These are phyloP conservation scores for Sycophila texana DNA, from an alignment of 2,888 invertebrate species.

Conservation along the genomic window DNA sequence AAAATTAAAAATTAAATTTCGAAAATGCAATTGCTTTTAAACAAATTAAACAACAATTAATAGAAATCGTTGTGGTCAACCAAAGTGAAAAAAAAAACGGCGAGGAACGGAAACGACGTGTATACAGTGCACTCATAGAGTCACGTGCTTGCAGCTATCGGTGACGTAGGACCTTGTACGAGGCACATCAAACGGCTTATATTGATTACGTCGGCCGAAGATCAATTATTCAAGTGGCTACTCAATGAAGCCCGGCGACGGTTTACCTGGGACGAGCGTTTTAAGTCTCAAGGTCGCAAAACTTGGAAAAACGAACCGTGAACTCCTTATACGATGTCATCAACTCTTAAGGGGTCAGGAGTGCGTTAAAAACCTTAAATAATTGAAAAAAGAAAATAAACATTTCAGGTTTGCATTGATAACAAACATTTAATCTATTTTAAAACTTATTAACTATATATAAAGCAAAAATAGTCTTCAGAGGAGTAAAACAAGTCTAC, in stretches of 20 bases:
- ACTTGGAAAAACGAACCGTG: conserved; percentile 27
- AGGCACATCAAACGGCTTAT: conserved; percentile 56
- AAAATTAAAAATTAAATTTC: too few species aligned
- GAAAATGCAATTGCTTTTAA: too few species aligned
- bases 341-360: background rate
- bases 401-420: background rate
- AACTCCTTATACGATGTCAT: conserved; percentile 11
- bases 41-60: background rate
- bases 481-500: too few species aligned
- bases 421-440: too few species aligned
- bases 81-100: background rate
- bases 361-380: background rate
- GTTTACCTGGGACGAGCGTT: conserved; percentile 47
- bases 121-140: background rate
- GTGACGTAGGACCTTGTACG: conserved; percentile 33
- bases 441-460: too few species aligned
- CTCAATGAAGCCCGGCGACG: conserved; percentile 60
- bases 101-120: background rate
- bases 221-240: conserved; percentile 69
- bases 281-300: conserved; percentile 43
- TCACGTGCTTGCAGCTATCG: background rate
- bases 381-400: background rate
- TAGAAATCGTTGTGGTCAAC: background rate
- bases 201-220: conserved; percentile 66
- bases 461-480: too few species aligned